phyloP scores from a whole-genome alignment of 2,888 invertebrate genomes.

The Liposcelis brunnea region DNA sequence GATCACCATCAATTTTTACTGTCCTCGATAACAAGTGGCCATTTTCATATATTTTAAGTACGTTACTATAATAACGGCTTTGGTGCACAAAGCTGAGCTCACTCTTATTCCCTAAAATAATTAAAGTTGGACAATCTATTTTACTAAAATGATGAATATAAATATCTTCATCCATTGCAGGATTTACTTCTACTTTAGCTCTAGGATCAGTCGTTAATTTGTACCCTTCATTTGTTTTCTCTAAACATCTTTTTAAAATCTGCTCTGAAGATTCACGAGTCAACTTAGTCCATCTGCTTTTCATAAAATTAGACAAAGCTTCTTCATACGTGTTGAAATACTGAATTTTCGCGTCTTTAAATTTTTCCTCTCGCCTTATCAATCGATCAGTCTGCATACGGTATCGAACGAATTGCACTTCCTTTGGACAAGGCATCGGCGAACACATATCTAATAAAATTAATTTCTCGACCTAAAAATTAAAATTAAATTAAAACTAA shows the following conservation, averaged over 20 bases:
- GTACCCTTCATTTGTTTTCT: too few species aligned
- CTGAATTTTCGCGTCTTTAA: background rate
- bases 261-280: too few species aligned
- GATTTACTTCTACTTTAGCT: background rate
- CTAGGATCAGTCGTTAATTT: too few species aligned
- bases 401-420: background rate
- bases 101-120: background rate
- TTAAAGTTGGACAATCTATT: background rate
- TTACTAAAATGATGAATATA: background rate
- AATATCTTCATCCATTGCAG: background rate
- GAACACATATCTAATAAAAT: background rate
- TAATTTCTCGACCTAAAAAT: background rate
- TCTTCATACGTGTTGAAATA: background rate
- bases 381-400: background rate
- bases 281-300: too few species aligned
- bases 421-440: background rate
- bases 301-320: background rate
- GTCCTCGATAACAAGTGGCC: background rate
- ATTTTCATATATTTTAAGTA: background rate
- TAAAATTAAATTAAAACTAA: too few species aligned
- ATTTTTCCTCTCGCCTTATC: background rate
- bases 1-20: background rate
- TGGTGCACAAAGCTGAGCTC: background rate
- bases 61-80: background rate
- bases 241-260: too few species aligned